Base-by-base conservation (phyloP, 2,113 vertebrate genomes). In the Serinus canaria region DNA sequence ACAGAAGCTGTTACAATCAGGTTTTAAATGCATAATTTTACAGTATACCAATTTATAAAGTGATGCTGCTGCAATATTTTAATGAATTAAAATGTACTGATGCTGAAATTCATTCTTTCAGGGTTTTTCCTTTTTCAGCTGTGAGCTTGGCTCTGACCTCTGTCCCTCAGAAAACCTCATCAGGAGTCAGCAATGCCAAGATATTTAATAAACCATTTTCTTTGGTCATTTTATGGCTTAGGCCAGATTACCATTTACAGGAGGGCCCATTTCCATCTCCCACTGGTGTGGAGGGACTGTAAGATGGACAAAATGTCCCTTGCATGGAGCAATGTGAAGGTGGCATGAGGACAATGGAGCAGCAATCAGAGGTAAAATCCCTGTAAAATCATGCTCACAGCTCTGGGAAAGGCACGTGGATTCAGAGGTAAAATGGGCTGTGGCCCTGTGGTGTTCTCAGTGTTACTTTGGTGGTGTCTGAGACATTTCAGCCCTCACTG, bases 161-260 rank as follows among this genome's bases (percentile, higher is more conserved):
- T 58, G 52, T 67, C 50, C 67, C 64, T 92, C 44, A 74, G 44
- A 47, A 81, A 88, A 63, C 50, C 39, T 90, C 75, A 76, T 77
- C 30, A 56, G 64, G 24, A 70, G 30, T 31, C 79, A 85, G 43
- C 1, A 3, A 39, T 0, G 6, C 33, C 33, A 52, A 77, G 44
- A 41, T 67, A 94, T 27, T 93, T 85, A 82, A 92, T 66, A 73
- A 94, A 93, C 24, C 24, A 24, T 90, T 95, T 93, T 74, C 78
- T 77, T 83, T 77, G 47, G 59, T 52, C 12, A 69, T 70, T 60
- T 85, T 69, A 60, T 44, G 86, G 12, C 17, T 80, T 43, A 80
- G 78, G 47, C 13, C 62, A 77, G 39, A 77, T 86, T 91, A 17
- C 46, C 22, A 75, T 53, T 92, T 84, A 63, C 30, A 83, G 41